A percentile compares a stretch with the other conserved stretches of the same genome.
Evolutionary conservation across 2,888 invertebrate genomes (phyloP).

Genomic region (Nemoura dubitans): DNA sequence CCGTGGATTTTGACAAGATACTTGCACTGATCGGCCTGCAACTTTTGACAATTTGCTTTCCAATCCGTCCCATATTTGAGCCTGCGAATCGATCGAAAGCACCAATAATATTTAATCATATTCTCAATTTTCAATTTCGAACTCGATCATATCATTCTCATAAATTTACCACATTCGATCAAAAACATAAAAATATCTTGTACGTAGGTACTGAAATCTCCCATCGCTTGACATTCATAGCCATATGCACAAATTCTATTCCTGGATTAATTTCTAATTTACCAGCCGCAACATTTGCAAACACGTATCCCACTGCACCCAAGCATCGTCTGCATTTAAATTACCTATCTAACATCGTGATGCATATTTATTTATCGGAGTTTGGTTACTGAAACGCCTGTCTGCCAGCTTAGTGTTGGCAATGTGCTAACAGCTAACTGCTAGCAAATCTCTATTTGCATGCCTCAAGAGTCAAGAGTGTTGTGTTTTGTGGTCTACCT

Average conservation of each 20-base stretch:
- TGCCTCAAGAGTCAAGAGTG: background rate
- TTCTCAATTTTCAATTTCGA: too few relatives aligned
- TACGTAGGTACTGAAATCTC: too few relatives aligned
- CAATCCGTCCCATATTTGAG: too few relatives aligned
- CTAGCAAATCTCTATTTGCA: background rate
- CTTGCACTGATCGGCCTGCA: too few relatives aligned
- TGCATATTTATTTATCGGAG: background rate
- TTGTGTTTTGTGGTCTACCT: background rate
- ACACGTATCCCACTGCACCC: background rate
- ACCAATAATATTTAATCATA: too few relatives aligned
- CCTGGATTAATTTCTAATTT: background rate
- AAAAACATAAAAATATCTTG: too few relatives aligned
- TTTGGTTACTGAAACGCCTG: background rate
- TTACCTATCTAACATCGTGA: background rate
- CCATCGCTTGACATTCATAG: too few relatives aligned
- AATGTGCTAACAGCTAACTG: slow-evolving; percentile 3
- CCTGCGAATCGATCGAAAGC: too few relatives aligned
- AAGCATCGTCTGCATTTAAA: background rate
- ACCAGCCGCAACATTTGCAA: background rate
- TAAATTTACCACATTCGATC: too few relatives aligned
- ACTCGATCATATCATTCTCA: too few relatives aligned
- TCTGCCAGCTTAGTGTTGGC: background rate
- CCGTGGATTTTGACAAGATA: too few relatives aligned
- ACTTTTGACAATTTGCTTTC: too few relatives aligned
- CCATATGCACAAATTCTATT: background rate